These are phyloP conservation scores for Ricordea florida DNA, from an alignment of 92 coral and sea anemone genomes.

Conservation along the genomic window DNA sequence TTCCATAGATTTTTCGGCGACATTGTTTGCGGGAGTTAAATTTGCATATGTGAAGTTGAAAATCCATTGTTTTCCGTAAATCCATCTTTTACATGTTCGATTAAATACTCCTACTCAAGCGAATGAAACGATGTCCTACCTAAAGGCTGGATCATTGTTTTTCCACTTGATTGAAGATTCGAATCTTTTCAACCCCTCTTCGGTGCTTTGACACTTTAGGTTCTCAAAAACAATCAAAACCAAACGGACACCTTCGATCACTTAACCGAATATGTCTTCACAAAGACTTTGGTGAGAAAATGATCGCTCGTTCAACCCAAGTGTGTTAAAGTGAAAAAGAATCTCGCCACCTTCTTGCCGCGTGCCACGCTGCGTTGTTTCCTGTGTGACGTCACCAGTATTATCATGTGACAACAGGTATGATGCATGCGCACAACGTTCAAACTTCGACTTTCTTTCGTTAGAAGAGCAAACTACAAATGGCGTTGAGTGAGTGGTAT, in stretches of 20 bases:
- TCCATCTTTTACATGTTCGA: slow-evolving; percentile 32
- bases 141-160: not conserved
- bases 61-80: slow-evolving; percentile 26
- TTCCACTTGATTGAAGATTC: slow-evolving; percentile 34
- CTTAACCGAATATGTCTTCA: not conserved
- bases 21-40: slow-evolving; percentile 5
- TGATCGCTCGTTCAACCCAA: not conserved
- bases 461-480: slow-evolving; percentile 56
- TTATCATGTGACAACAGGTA: slow-evolving; percentile 72
- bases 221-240: no score
- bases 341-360: slow-evolving; percentile 35
- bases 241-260: no score
- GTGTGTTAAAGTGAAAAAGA: slow-evolving; percentile 13
- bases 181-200: not conserved
- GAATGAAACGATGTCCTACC: slow-evolving; percentile 14
- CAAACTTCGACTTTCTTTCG: slow-evolving; percentile 52
- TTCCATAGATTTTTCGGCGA: not conserved
- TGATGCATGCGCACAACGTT: slow-evolving; percentile 62
- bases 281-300: slow-evolving; percentile 10
- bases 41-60: slow-evolving; percentile 29
- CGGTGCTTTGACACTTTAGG: not conserved
- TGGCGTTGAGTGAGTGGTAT: slow-evolving; percentile 64
- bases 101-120: slow-evolving; percentile 16
- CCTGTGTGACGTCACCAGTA: slow-evolving; percentile 75
- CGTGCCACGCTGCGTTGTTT: slow-evolving; percentile 74